Evolutionary conservation across 2,888 invertebrate genomes (phyloP).

Genomic region (Tanypteryx hageni): DNA sequence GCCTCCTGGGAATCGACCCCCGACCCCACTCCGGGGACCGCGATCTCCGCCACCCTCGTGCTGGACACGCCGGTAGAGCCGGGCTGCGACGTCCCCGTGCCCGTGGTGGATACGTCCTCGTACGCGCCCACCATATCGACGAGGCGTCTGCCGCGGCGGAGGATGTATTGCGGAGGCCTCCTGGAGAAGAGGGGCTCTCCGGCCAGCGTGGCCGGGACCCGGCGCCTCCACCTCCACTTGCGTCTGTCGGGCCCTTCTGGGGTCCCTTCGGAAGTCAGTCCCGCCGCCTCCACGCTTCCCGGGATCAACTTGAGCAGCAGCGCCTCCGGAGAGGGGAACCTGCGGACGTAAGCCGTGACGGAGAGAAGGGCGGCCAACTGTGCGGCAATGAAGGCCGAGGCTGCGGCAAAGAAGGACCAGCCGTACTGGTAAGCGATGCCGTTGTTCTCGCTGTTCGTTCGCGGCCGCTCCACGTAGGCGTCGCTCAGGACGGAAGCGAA

Average conservation of each 20-base stretch:
- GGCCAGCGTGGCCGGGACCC: conserved; percentile 24
- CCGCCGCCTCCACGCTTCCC: conserved; percentile 44
- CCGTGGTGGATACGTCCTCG: neutral
- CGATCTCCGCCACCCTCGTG: conserved; percentile 14
- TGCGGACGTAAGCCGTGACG: conserved; percentile 79
- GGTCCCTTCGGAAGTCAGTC: neutral
- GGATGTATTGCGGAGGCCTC: conserved; percentile 17
- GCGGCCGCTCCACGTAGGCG: conserved; percentile 76
- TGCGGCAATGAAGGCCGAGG: conserved; percentile 78
- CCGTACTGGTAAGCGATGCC: conserved; percentile 77
- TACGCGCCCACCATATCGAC: conserved; percentile 38
- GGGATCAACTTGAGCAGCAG: conserved; percentile 43
- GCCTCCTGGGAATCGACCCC: neutral
- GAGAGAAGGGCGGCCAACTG: conserved; percentile 77
- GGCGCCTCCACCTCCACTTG: conserved; percentile 40
- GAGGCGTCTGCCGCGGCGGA: conserved; percentile 36
- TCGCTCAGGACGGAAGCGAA: conserved; percentile 80
- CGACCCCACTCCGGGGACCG: neutral
- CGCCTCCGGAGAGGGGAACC: conserved; percentile 79
- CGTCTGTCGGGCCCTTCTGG: neutral
- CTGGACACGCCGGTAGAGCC: conserved; percentile 22
- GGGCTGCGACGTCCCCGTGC: conserved; percentile 7
- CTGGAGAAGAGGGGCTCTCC: conserved; percentile 41
- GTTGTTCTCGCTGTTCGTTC: conserved; percentile 59
- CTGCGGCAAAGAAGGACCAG: conserved; percentile 81